Base-by-base conservation (phyloP, 2,888 invertebrate genomes). In the Girardia tigrina region DNA sequence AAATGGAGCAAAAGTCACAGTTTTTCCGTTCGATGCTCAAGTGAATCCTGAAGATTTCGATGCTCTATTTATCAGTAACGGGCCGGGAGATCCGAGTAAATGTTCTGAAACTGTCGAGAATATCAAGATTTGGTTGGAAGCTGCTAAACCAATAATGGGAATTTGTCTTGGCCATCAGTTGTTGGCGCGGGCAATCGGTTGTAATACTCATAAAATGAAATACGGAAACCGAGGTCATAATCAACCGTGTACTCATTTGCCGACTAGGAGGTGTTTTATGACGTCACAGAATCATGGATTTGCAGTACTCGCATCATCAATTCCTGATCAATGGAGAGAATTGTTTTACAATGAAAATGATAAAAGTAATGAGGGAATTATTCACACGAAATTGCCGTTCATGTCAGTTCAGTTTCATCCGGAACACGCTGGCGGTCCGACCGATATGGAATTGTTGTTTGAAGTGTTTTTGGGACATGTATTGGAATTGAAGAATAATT, bases 181-280 rank as follows among this genome's bases (percentile, higher is more conserved):
- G 74, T 85, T 99, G 28, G 89, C 94, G 0, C 87, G 90, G 70
- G 94, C 97, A n/a, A 89, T 90, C 77, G 95, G 95, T 8, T 92
- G 92, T 80, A 88, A 87, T 79, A 95, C 95, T 0, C 94, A 88
- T 81, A 98, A 98, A 88, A 91, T 98, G 88, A 91, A 90, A 90
- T 95, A 94, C 83, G 98, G 98, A 27, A 97, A 98, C 84, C 90
- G 98, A 77, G 98, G 98, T 1, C 98, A 98, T 84, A 99, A 99
- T 85, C 90, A 97, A 82, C 98, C 98, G 0, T 97, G 94, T 80
- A 88, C 90, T 12, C 94, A 95, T 83, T 88, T 88, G 77, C 90
- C 88, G 20, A 92, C 92, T 0, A 88, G 88, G 8, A 88, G 94
- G 42, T 98, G 98, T 83, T 94, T 90, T 84, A 97, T 98, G 89